Percentiles rank a stretch among this genome's conserved stretches.
phyloP scores from a whole-genome alignment of 2,113 vertebrate genomes.

The Vulpes ferrilata region DNA sequence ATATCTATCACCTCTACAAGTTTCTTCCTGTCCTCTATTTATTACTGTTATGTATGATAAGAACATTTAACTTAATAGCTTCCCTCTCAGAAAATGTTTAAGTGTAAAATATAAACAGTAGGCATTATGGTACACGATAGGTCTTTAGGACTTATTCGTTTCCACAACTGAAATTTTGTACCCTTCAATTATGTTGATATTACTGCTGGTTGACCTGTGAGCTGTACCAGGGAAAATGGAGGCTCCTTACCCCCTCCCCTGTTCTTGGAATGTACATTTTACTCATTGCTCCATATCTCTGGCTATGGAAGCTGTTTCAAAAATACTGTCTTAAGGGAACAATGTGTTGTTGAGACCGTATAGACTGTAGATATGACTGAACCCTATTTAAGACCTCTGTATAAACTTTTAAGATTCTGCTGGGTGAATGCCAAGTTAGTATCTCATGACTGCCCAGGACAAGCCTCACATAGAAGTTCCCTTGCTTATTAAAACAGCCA shows the following conservation, averaged over 20 bases:
- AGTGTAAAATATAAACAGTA: background rate
- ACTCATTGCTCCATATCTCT: background rate
- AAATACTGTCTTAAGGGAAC: background rate
- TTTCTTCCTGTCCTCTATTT: background rate
- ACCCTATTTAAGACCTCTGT: background rate
- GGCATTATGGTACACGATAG: background rate
- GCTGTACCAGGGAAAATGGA: background rate
- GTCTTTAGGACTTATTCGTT: background rate
- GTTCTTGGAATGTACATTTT: background rate
- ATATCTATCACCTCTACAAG: background rate
- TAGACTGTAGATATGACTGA: background rate
- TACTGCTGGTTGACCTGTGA: background rate
- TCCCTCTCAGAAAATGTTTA: background rate
- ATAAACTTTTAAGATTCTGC: background rate
- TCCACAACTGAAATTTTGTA: background rate
- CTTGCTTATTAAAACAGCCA: background rate
- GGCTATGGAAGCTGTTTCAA: background rate
- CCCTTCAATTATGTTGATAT: background rate
- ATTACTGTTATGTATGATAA: background rate
- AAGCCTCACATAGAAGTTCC: background rate
- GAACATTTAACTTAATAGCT: background rate
- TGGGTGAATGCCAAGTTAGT: background rate
- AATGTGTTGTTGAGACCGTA: background rate
- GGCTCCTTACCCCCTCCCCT: background rate
- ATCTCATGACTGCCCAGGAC: background rate